These are phyloP conservation scores for Phragmatobia fuliginosa DNA, from an alignment of 2,888 invertebrate genomes.

Conservation along the genomic window DNA sequence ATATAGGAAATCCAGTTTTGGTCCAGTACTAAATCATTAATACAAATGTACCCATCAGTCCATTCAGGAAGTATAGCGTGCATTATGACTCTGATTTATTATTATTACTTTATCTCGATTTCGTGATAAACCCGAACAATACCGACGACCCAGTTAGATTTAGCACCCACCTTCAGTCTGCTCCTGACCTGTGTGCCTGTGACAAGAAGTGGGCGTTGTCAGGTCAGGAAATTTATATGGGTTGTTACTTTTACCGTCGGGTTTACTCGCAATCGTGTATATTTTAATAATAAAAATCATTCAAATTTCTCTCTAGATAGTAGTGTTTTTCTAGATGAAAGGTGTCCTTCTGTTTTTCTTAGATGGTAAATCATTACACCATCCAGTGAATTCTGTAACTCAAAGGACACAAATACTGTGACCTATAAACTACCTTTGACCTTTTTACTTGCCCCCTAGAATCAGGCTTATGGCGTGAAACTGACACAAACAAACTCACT, in stretches of 20 bases:
- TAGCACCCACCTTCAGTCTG: slow-evolving; percentile 16
- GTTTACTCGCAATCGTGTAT: background rate
- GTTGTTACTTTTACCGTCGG: background rate
- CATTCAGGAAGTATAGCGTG: background rate
- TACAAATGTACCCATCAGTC: background rate
- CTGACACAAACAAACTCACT: too few relatives aligned
- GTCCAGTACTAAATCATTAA: background rate
- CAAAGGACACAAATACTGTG: too few relatives aligned
- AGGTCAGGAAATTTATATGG: slow-evolving; percentile 20
- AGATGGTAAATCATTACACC: too few relatives aligned
- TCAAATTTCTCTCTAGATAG: background rate
- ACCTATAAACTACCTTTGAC: too few relatives aligned
- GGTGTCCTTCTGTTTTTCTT: too few relatives aligned
- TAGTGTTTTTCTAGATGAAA: too few relatives aligned
- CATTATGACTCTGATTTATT: slow-evolving; percentile 13
- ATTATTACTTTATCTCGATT: slow-evolving; percentile 21
- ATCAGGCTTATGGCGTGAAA: too few relatives aligned
- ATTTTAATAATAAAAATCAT: too few relatives aligned
- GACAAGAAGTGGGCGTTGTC: slow-evolving; percentile 20
- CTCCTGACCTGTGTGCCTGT: slow-evolving; percentile 20
- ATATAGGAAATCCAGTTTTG: background rate
- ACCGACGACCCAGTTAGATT: slow-evolving; percentile 15
- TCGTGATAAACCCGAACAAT: slow-evolving; percentile 14
- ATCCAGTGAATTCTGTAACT: too few relatives aligned
- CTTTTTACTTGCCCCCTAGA: too few relatives aligned